Conservation (phyloP, 2,113 vertebrate species). For the Mesitornis unicolor region DNA sequence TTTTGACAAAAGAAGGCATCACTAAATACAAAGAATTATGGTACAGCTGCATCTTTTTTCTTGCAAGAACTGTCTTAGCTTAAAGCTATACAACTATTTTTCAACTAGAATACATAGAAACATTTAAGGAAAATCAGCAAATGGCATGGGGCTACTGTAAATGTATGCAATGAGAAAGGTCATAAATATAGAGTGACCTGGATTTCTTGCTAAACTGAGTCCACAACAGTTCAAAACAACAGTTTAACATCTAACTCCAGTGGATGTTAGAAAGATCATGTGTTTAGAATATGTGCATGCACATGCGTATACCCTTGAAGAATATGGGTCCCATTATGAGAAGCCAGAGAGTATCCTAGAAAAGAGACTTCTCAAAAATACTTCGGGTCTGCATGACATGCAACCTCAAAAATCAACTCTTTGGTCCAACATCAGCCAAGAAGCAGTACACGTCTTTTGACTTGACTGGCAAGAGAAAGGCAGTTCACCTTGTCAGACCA, state of each 20-base stretch:
- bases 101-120: background rate
- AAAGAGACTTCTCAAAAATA: background rate
- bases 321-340: background rate
- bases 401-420: background rate
- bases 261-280: background rate
- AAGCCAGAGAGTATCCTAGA: background rate
- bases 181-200: background rate
- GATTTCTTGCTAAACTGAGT: background rate
- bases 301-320: background rate
- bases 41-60: background rate
- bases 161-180: background rate
- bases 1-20: background rate
- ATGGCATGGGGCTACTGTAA: background rate
- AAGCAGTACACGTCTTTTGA: background rate
- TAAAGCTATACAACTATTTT: background rate
- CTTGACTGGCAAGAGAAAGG: background rate
- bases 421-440: background rate
- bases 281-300: accelerated
- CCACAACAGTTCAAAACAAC: background rate
- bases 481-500: background rate
- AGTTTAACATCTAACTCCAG: background rate
- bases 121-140: background rate
- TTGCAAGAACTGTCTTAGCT: background rate
- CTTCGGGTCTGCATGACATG: background rate
- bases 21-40: background rate